These are phyloP conservation scores for Prochilodus magdalenae DNA, from an alignment of 2,113 vertebrate genomes.

Conservation along the genomic window DNA sequence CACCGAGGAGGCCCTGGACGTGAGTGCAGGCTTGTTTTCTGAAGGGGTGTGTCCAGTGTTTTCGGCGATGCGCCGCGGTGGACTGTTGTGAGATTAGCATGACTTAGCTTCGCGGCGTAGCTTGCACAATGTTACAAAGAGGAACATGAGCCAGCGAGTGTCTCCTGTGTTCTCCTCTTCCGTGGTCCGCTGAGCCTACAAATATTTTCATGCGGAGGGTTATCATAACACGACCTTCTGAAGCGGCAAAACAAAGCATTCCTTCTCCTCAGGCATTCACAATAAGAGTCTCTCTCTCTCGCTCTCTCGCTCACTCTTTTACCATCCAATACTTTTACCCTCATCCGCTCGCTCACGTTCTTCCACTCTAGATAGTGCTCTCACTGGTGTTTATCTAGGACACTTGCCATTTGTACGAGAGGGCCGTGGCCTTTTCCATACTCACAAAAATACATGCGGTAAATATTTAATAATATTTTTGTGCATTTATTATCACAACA, in stretches of 20 bases:
- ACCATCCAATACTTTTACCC: neutral
- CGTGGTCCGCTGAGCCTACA: conserved; percentile 61
- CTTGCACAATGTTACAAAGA: neutral
- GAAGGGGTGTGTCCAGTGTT: conserved; percentile 7
- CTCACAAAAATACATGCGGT: no score
- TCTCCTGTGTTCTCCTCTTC: conserved; percentile 54
- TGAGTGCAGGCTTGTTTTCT: neutral
- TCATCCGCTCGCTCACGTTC: neutral
- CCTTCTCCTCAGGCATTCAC: conserved; percentile 58
- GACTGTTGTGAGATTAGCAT: conserved; percentile 15
- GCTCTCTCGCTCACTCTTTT: neutral
- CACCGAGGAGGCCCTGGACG: neutral
- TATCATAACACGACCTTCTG: conserved; percentile 71
- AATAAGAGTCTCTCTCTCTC: conserved; percentile 33
- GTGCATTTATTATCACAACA: no score
- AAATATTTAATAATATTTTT: no score
- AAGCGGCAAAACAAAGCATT: conserved; percentile 68
- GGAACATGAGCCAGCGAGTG: conserved; percentile 49
- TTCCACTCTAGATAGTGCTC: neutral
- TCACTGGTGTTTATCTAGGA: no score
- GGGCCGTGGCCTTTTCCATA: no score
- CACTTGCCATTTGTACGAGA: no score
- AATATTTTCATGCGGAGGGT: conserved; percentile 73
- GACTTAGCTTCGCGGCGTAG: conserved; percentile 1
- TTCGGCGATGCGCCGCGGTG: neutral